These are phyloP conservation scores for Nomada flava DNA, from an alignment of 2,888 invertebrate genomes.

Conservation along the genomic window DNA sequence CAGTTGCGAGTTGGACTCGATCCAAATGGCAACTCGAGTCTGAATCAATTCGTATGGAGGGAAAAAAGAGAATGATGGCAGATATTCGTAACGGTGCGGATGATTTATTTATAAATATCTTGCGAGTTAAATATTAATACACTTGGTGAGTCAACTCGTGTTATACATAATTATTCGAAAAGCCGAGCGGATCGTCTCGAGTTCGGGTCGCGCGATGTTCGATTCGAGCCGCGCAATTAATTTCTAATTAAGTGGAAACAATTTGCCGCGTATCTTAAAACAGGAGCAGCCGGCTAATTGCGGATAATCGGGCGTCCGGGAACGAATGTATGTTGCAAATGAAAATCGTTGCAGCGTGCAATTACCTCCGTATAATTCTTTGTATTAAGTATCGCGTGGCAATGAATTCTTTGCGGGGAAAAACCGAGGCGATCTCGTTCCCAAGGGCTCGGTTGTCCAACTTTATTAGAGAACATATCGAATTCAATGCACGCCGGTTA, in stretches of 20 bases:
- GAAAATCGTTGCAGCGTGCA: not conserved
- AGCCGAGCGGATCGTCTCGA: slow-evolving; percentile 6
- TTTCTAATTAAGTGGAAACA: not conserved
- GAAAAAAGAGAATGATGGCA: slow-evolving; percentile 6
- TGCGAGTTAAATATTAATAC: slow-evolving; percentile 16
- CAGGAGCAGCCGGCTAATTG: not conserved
- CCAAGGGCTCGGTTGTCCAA: slow-evolving; percentile 19
- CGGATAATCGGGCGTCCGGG: not conserved
- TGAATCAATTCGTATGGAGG: slow-evolving; percentile 11
- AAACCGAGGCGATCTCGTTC: not conserved
- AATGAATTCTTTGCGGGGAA: not conserved
- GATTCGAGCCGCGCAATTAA: not conserved
- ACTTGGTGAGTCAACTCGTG: slow-evolving; percentile 30
- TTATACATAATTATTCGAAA: not conserved
- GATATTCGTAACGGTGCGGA: not conserved
- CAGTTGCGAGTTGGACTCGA: slow-evolving; percentile 9
- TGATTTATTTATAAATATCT: slow-evolving; percentile 31
- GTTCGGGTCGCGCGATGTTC: not conserved
- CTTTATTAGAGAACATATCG: not conserved
- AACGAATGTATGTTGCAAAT: not conserved
- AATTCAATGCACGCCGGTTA: not conserved
- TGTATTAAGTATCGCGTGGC: not conserved
- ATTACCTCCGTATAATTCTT: not conserved
- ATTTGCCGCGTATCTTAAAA: not conserved
- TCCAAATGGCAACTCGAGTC: slow-evolving; percentile 26